Conservation (phyloP, 2,888 invertebrate genomes). For the Eucera pruinosa region DNA sequence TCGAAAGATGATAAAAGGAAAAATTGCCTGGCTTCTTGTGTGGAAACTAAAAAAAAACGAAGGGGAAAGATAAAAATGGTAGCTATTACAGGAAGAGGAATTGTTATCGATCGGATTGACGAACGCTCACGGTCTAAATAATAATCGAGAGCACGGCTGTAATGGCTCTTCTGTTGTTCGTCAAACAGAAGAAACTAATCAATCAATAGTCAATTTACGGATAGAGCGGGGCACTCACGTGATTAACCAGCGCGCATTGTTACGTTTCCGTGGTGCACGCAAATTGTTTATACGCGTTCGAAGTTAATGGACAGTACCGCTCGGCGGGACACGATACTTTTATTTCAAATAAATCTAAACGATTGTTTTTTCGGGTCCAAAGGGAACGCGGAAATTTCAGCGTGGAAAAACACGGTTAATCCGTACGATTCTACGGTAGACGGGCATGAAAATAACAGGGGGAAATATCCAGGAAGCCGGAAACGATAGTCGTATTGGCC, state of each 20-base stretch:
- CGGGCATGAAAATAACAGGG: background rate
- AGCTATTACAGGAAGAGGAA: background rate
- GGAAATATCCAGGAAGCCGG: background rate
- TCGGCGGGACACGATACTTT: constrained; percentile 33
- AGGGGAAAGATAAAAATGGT: background rate
- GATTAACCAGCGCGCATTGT: constrained; percentile 53
- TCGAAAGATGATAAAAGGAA: background rate
- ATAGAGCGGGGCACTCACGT: constrained; percentile 55
- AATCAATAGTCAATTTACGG: constrained; percentile 70
- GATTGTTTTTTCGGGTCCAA: constrained; percentile 33
- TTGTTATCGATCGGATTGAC: constrained; percentile 31
- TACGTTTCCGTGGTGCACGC: constrained; percentile 35
- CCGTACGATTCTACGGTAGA: background rate
- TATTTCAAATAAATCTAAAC: constrained; percentile 51
- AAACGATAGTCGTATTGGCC: background rate
- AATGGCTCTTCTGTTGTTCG: constrained; percentile 52
- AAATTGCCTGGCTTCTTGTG: no score
- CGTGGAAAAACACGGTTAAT: constrained; percentile 23
- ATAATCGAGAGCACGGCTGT: constrained; percentile 43
- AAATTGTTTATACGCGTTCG: constrained; percentile 54
- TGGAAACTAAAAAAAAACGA: no score
- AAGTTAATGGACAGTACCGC: constrained; percentile 44
- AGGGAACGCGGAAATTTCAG: constrained; percentile 13
- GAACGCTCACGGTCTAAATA: constrained; percentile 42
- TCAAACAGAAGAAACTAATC: constrained; percentile 65